A percentile compares a stretch with the other conserved stretches of the same genome.
These are phyloP conservation scores for Anableps anableps DNA, from an alignment of 2,797 vertebrate genomes.

Conservation along the genomic window DNA sequence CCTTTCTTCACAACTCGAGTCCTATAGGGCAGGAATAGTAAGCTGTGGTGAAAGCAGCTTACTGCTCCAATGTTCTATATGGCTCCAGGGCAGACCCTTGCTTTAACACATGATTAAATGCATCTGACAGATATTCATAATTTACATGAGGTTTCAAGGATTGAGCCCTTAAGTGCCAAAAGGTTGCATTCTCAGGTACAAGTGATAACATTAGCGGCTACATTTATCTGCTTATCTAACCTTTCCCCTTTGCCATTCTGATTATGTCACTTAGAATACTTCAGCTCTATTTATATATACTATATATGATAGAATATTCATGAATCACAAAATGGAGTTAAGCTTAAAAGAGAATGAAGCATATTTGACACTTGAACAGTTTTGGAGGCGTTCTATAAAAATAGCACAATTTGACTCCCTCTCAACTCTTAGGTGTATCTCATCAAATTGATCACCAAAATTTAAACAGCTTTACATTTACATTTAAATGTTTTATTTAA, in stretches of 20 bases:
- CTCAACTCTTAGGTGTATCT: too few species aligned
- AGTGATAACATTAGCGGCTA: background rate
- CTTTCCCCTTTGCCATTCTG: background rate
- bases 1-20: conserved; percentile 21
- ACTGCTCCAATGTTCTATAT: conserved; percentile 31
- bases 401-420: too few species aligned
- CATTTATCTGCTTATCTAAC: background rate
- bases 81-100: conserved; percentile 27
- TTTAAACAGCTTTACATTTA: too few species aligned
- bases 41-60: conserved; percentile 40
- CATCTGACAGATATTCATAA: conserved; percentile 52
- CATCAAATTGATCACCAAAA: too few species aligned
- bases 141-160: conserved; percentile 20
- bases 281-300: background rate
- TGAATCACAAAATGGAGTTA: background rate
- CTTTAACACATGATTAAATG: conserved; percentile 44
- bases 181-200: background rate
- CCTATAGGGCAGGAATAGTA: conserved; percentile 22
- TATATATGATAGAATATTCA: background rate
- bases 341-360: background rate
- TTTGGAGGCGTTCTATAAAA: too few species aligned
- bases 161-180: conserved; percentile 18
- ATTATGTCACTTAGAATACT: background rate
- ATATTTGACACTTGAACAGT: background rate
- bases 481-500: too few species aligned